Conservation (phyloP, 2,888 invertebrate species). For the Acleris cristana region DNA sequence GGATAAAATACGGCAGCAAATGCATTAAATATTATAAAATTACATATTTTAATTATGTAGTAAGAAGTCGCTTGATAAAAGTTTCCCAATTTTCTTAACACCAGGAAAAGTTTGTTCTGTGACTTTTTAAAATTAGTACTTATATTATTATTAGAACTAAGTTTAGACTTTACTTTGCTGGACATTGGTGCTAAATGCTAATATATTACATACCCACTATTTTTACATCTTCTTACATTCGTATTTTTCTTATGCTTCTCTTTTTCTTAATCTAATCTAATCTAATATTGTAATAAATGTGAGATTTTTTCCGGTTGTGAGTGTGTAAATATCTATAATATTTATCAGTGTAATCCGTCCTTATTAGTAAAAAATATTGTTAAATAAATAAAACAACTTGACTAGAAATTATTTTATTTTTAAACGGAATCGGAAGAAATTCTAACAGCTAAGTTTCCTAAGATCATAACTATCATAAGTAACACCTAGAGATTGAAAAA, state of each 20-base stretch:
- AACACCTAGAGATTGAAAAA: neutral
- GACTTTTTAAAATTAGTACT: slow-evolving; percentile 3
- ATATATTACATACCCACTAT: slow-evolving; percentile 31
- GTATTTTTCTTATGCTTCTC: neutral
- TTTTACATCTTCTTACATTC: neutral
- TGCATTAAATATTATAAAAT: too few relatives aligned
- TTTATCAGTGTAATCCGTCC: slow-evolving; percentile 45
- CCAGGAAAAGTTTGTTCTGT: neutral
- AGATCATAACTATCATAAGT: slow-evolving; percentile 11
- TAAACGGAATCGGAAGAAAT: slow-evolving; percentile 52
- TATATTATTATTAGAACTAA: slow-evolving; percentile 20
- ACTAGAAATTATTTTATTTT: slow-evolving; percentile 48
- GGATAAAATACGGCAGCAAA: too few relatives aligned
- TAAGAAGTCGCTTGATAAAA: slow-evolving; percentile 2
- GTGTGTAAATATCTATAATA: slow-evolving; percentile 35
- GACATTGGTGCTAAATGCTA: slow-evolving; percentile 71
- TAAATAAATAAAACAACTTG: slow-evolving; percentile 45
- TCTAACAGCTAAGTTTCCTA: slow-evolving; percentile 33
- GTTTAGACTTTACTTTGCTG: slow-evolving; percentile 49
- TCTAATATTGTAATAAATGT: neutral
- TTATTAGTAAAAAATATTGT: slow-evolving; percentile 32
- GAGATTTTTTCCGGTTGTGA: slow-evolving; percentile 37
- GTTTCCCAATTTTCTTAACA: neutral
- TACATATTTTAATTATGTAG: too few relatives aligned
- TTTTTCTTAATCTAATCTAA: neutral